Conservation (phyloP, 2,113 vertebrate species). For the Nannospalax galili region DNA sequence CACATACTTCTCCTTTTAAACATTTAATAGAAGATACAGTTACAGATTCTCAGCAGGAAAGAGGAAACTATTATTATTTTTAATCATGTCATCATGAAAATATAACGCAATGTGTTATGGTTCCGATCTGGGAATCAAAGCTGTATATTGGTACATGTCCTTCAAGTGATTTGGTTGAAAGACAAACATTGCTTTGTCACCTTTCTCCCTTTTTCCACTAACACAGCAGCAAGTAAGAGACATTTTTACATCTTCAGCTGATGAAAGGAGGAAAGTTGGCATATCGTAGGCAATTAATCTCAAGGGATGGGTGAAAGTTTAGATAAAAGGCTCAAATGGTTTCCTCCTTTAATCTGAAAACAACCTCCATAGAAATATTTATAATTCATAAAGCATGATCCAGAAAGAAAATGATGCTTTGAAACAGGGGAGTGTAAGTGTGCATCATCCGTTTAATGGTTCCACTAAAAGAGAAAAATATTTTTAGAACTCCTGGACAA, state of each 20-base stretch:
- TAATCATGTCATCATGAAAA: not conserved
- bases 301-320: conserved; percentile 57
- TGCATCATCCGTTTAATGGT: conserved; percentile 38
- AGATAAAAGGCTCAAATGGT: conserved; percentile 37
- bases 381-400: conserved; percentile 44
- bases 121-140: conserved; percentile 46
- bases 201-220: not conserved
- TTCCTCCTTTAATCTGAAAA: conserved; percentile 60
- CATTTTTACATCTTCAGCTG: conserved; percentile 23
- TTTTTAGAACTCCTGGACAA: conserved; percentile 43
- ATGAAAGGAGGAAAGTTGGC: conserved; percentile 50
- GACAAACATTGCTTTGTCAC: not conserved
- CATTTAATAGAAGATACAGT: not conserved
- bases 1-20: not conserved
- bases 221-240: not conserved
- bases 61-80: conserved; percentile 31
- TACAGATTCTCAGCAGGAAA: not conserved
- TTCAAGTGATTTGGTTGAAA: conserved; percentile 18
- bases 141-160: not conserved
- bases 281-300: conserved; percentile 48
- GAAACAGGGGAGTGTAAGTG: not conserved
- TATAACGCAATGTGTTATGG: not conserved
- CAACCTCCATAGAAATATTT: conserved; percentile 53
- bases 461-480: conserved; percentile 59
- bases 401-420: conserved; percentile 45